phyloP scores from a whole-genome alignment of 2,113 vertebrate species.

The Zosterops japonicus region DNA sequence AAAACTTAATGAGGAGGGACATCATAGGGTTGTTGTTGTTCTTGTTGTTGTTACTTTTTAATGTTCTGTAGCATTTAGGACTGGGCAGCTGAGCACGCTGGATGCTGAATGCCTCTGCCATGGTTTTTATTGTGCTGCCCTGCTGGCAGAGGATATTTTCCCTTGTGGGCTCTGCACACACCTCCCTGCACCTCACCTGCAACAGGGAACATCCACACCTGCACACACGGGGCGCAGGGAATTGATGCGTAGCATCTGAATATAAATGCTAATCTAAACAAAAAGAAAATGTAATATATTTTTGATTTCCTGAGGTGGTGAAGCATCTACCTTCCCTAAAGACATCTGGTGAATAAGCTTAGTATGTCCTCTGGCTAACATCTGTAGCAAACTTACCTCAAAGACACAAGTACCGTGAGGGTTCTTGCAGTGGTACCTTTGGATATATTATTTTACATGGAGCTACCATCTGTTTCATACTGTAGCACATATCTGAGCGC shows the following conservation, averaged over 20 bases:
- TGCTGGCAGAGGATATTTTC: neutral
- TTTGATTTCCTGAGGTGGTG: conserved; percentile 12
- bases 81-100: neutral
- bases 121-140: neutral
- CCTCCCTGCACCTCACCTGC: neutral
- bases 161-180: neutral
- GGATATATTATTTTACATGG: conserved; percentile 57
- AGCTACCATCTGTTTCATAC: conserved; percentile 45
- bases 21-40: neutral
- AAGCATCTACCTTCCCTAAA: conserved; percentile 25
- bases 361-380: conserved; percentile 66
- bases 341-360: neutral
- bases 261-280: neutral
- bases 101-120: neutral
- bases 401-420: neutral
- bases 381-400: conserved; percentile 51
- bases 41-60: conserved; percentile 49
- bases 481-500: neutral
- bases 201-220: neutral
- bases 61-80: conserved; percentile 27
- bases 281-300: neutral
- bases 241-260: neutral
- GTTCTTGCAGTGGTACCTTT: conserved; percentile 28
- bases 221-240: neutral
- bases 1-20: conserved; percentile 57